Base-by-base conservation (phyloP, 2,888 invertebrate genomes). In the Drosophila hawaiiensis region DNA sequence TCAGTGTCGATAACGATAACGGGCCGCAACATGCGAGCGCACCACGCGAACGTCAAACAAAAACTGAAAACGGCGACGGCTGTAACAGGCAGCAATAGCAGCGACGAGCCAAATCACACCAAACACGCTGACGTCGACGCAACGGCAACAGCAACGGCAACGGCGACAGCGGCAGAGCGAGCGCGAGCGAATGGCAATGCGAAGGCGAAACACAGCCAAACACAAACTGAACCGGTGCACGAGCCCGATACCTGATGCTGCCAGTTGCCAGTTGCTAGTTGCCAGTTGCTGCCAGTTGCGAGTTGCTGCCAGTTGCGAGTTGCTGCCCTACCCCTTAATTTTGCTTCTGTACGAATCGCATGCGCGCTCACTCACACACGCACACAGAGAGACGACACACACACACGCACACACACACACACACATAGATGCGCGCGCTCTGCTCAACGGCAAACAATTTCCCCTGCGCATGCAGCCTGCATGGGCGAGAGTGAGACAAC, bases 41-140 rank as follows among this genome's bases (percentile, higher is more conserved):
- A 81, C 84, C 79, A 81, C 79, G 84, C 86, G 86, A 88, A 83
- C 87, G 90, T 81, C 87, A 85, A 89, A 85, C 83, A 79, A 90
- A 90, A 80, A 90, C 87, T 85, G 83, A 82, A 83, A 88, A 81
- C 70, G 69, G 59, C 70, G 70, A 68, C 76, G 78, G 72, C 80
- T 78, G 62, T 78, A 68, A 68, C 56, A 68, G 68, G 55, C 68
- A 76, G 83, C 74, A 75, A 75, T 61, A 76, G 60, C 73, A 73
- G 43, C 56, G n/a, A 76, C 73, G 63, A 69, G 59, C 75, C 49
- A 74, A 58, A 74, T 52, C 68, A 65, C 58, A 67, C 60, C 52
- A 56, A 78, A 70, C 67, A 39, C 67, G 78, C 78, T 73, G 66
- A 56, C 80, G 54, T 39, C 76, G 55, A 56, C 47, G 47, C 47